Evolutionary conservation across 2,797 vertebrate genomes (phyloP), one percentile per base, ranked within the genome.

Genomic region (Argya squamiceps): DNA sequence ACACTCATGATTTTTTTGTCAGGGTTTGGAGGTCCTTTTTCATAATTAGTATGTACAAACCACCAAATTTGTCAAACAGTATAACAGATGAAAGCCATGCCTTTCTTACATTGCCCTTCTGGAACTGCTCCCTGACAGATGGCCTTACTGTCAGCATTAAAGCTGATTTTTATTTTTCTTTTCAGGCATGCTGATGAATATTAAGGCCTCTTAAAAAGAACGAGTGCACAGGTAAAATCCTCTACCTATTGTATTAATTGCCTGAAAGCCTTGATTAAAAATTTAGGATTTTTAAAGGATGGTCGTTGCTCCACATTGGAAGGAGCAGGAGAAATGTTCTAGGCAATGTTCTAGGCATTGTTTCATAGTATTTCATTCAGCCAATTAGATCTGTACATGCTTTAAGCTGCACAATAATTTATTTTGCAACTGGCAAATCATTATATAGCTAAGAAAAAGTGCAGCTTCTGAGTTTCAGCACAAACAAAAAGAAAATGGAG

Each of bases 231-330:
- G 43, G 39, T 59, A 76, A 76, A 86, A 81, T 30, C 10, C n/a
- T 18, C 27, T 36, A 15, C 10, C 43, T 15, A 10, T 47, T 65
- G 11, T n/a, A 53, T 53, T 53, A 62, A 83, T 62, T 93, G 37
- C 24, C 59, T 65, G 22, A 77, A 83, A 92, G 12, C 18, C n/a
- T 43, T 67, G 36, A 63, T 80, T 88, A 77, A 92, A 92, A 83
- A 55, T 70, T 50, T 50, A 65, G n/a, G 26, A 11, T 43, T 89
- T 91, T 73, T 65, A 55, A 68, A 53, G 24, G 27, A 76, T 16
- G 5, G 23, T 39, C 0, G 0, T 64, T 71, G 12, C 20, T 87
- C 9, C 39, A 32, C 70, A 26, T 7, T 55, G 26, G 24, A 84
- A 58, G 20, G 15, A 75, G 21, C 36, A 30, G 16, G 15, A 58